These are phyloP conservation scores for Lacerta agilis DNA, from an alignment of 2,797 vertebrate genomes.

Conservation along the genomic window DNA sequence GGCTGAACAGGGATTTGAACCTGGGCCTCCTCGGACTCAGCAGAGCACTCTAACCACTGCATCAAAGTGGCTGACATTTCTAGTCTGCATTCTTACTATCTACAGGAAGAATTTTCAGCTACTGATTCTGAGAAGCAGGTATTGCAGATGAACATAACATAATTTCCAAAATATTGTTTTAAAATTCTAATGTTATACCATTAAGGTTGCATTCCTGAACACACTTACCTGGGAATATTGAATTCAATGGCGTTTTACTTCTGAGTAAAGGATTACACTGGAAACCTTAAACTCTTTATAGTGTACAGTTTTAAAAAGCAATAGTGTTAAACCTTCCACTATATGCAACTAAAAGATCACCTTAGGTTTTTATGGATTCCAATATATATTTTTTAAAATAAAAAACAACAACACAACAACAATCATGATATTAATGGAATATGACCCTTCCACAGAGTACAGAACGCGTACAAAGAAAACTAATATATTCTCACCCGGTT, in stretches of 20 bases:
- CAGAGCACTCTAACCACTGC: background rate
- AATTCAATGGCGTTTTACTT: background rate
- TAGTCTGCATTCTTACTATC: background rate
- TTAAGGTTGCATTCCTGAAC: background rate
- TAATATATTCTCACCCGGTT: constrained; percentile 84
- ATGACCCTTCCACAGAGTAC: background rate
- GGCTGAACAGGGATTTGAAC: background rate
- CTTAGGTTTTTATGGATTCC: background rate
- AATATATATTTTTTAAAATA: background rate
- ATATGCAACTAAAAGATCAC: background rate
- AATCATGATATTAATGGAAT: background rate
- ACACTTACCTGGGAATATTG: background rate
- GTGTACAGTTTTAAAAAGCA: background rate
- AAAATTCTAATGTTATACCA: background rate
- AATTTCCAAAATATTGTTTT: accelerated
- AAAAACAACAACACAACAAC: background rate
- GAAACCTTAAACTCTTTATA: background rate
- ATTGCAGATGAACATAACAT: background rate
- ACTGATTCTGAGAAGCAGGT: background rate
- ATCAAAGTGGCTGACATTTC: background rate
- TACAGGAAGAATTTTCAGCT: background rate
- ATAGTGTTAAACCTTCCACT: background rate
- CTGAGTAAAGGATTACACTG: background rate
- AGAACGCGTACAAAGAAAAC: background rate
- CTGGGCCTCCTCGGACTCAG: background rate